Evolutionary conservation across 2,888 invertebrate genomes (phyloP).

Genomic region (Sinopyrophorus schimmeli): DNA sequence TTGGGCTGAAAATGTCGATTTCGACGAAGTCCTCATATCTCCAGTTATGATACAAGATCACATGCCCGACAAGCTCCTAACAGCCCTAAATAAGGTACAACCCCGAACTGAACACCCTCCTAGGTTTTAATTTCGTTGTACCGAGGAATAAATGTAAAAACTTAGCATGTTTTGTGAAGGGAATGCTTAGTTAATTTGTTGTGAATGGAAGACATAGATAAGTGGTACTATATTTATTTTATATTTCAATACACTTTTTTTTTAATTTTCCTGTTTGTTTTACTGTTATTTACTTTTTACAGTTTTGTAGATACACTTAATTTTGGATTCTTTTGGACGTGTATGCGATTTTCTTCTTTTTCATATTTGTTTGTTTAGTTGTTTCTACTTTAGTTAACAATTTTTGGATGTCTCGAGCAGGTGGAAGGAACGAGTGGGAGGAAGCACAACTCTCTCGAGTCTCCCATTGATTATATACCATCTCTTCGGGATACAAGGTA

Average conservation of each 20-base stretch:
- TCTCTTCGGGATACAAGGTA: conserved; percentile 48
- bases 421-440: conserved; percentile 47
- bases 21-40: conserved; percentile 85
- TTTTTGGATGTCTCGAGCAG: conserved; percentile 43
- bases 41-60: conserved; percentile 91
- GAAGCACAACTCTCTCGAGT: conserved; percentile 43
- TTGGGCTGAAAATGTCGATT: conserved; percentile 82
- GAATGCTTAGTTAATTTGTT: conserved; percentile 1
- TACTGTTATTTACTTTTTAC: too few species aligned
- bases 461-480: conserved; percentile 50
- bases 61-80: conserved; percentile 85
- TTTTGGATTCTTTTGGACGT: too few species aligned
- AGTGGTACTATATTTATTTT: conserved; percentile 5
- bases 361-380: conserved; percentile 15
- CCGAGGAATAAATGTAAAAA: conserved; percentile 15
- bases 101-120: conserved; percentile 5
- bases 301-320: too few species aligned
- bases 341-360: too few species aligned
- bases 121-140: too few species aligned
- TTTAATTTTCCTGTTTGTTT: too few species aligned
- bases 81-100: conserved; percentile 80
- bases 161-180: conserved; percentile 6
- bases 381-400: conserved; percentile 20
- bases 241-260: too few species aligned
- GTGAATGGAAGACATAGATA: not conserved